Base-by-base conservation (phyloP, 2,888 invertebrate genomes). In the Drosophila rellima region DNA sequence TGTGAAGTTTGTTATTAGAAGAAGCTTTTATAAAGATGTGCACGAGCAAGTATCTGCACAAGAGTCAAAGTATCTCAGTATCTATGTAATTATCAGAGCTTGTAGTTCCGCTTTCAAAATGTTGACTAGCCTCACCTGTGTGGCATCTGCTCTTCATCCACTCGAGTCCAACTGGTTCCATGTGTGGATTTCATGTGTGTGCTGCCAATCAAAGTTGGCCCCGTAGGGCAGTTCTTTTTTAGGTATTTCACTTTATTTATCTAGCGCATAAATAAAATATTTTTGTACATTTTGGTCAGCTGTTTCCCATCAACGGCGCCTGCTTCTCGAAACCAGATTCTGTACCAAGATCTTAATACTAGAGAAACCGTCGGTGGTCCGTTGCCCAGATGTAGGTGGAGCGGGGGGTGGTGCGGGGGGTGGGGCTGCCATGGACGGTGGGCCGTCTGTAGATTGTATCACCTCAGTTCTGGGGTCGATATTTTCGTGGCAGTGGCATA, bases 301-400 rank as follows among this genome's bases (percentile, higher is more conserved):
- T 86, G 86, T 81, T 86, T 88, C 78, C 69, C 76, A 85, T 86
- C 86, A 86, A 26, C 86, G 83, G 78, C 81, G 85, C 77, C 74
- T 70, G 71, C 78, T 78, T 26, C 26, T 5, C 26, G 26, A 66
- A 64, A 42, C 45, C 51, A 33, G 15, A 37, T 35, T 11, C 40
- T 64, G 37, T 42, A 42, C 59, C 47, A 20, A 23, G 54, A 70
- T 50, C 48, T 35, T 33, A 56, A 54, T 37, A n/a, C n/a, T n/a
- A n/a, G 40, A 39, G 31, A 62, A 74, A 67, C 73, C 48, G 80
- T 84, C 80, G 82, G 80, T 85, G 79, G 85, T 80, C 84, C 63
- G 55, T 63, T 65, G 56, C 26, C 18, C 18, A 37, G 42, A 50
- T 42, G 33, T n/a, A 10, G 50, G 29, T 33, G 39, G 10, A 3